Evolutionary conservation across 2,888 invertebrate species (phyloP).

Genomic region (Zygaena filipendulae): DNA sequence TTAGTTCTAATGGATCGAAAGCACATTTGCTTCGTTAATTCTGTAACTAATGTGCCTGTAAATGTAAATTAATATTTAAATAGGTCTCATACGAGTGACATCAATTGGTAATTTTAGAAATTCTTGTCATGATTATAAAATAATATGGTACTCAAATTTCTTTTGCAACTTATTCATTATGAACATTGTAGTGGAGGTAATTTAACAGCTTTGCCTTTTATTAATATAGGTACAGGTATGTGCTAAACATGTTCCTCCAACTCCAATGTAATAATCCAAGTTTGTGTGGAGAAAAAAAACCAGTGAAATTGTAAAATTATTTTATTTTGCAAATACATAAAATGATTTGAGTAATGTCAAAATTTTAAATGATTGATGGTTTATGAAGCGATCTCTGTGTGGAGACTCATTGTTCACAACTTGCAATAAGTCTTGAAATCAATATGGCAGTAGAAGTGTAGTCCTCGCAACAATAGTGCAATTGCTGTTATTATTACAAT

Average conservation of each 20-base stretch:
- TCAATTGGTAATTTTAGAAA: slow-evolving; percentile 47
- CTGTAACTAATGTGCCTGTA: slow-evolving; percentile 67
- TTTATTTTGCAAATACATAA: slow-evolving; percentile 55
- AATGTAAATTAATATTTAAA: slow-evolving; percentile 59
- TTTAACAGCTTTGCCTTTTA: no score
- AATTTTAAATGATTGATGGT: no score
- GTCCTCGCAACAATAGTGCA: slow-evolving; percentile 68
- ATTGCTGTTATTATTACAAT: slow-evolving; percentile 50
- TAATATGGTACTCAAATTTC: no score
- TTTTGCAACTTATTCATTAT: no score
- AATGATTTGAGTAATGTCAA: slow-evolving; percentile 39
- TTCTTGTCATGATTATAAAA: slow-evolving; percentile 33
- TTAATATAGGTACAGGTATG: no score
- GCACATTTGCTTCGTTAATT: slow-evolving; percentile 61
- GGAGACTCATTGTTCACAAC: slow-evolving; percentile 45
- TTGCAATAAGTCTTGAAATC: slow-evolving; percentile 39
- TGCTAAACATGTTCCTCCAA: no score
- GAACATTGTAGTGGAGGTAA: no score
- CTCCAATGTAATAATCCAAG: slow-evolving; percentile 27
- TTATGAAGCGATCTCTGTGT: slow-evolving; percentile 49
- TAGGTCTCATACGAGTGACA: slow-evolving; percentile 59
- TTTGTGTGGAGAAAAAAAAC: slow-evolving; percentile 17
- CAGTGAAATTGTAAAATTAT: slow-evolving; percentile 61
- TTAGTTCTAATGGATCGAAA: slow-evolving; percentile 60
- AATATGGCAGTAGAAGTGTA: slow-evolving; percentile 57